Evolutionary conservation across 1,140 invertebrate genomes (phyloP).

Genomic region (Pseudoatta argentina): DNA sequence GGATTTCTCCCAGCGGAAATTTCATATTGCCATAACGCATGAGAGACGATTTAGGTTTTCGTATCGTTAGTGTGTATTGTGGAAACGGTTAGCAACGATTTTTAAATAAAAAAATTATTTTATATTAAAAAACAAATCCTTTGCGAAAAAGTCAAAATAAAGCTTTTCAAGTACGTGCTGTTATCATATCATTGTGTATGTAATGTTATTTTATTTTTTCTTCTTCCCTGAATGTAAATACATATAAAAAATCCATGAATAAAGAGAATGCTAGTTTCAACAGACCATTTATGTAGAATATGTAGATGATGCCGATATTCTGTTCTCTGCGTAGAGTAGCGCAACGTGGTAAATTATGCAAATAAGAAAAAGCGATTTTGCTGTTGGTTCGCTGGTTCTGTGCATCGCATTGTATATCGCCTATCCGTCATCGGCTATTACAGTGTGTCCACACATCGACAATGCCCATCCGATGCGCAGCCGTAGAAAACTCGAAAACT

Average conservation of each 20-base stretch:
- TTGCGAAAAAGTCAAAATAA: too few species aligned
- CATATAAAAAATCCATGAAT: background rate
- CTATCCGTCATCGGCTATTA: conserved; percentile 36
- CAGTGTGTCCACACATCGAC: background rate
- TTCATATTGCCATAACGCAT: conserved; percentile 7
- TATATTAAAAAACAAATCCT: background rate
- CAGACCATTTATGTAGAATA: conserved; percentile 34
- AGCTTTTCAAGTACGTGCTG: background rate
- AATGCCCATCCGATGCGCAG: background rate
- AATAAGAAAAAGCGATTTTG: conserved; percentile 70
- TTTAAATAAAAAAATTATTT: conserved; percentile 38
- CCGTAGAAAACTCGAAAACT: conserved; percentile 58
- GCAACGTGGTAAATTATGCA: conserved; percentile 66
- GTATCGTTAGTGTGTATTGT: background rate
- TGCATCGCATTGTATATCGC: conserved; percentile 38
- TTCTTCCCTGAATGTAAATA: background rate
- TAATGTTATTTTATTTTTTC: background rate
- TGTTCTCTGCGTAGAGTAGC: background rate
- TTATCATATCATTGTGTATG: background rate
- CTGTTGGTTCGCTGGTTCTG: background rate
- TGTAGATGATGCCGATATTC: conserved; percentile 6
- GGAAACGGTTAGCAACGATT: background rate
- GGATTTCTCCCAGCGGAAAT: conserved; percentile 48
- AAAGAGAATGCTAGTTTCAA: background rate
- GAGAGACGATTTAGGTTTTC: conserved; percentile 13